Evolutionary conservation across 2,797 vertebrate genomes (phyloP), one percentile per base, ranked within the genome.

Genomic region (Falco rusticolus): DNA sequence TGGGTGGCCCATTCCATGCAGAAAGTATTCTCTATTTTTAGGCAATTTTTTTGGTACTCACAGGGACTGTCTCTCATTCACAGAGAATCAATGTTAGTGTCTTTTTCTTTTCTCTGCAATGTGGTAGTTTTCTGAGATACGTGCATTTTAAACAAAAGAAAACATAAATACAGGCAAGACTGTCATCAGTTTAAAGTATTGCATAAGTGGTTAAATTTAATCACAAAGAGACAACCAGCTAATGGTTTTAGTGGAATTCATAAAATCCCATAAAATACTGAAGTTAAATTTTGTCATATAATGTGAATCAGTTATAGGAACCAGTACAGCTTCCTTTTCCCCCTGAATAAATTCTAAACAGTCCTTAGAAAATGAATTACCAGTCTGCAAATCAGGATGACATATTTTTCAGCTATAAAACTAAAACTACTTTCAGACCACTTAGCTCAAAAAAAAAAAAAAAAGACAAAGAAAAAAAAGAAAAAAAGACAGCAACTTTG

Each of bases 331-430:
- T 98, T 96, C 96, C 94, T 97, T 97, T 98, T 95, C 89, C 95
- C 71, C 96, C 84, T 97, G 97, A 98, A 97, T 97, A 98, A 97
- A 97, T 98, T 97, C 97, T 96, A 98, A 98, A 97, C 96, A 98
- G 97, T 97, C 96, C 96, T 98, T 97, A 97, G 96, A 98, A 97
- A 97, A 97, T 97, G 95, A 97, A 97, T 98, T 97, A 93, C 95
- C 68, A 89, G 92, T 77, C 96, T 97, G 96, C 94, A 97, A 97
- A 97, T 98, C 96, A 97, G 84, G 74, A 93, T 95, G 97, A 97
- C 95, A 93, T 96, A 96, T 97, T 97, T 97, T 96, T 94, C 89
- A 94, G 91, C 96, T 93, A 87, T 97, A 97, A 98, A 98, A 96
- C 92, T 89, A 72, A 96, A 98, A 86, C 94, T 96, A 92, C 95